phyloP scores from a whole-genome alignment of 2,797 vertebrate genomes.

The Erethizon dorsatum region DNA sequence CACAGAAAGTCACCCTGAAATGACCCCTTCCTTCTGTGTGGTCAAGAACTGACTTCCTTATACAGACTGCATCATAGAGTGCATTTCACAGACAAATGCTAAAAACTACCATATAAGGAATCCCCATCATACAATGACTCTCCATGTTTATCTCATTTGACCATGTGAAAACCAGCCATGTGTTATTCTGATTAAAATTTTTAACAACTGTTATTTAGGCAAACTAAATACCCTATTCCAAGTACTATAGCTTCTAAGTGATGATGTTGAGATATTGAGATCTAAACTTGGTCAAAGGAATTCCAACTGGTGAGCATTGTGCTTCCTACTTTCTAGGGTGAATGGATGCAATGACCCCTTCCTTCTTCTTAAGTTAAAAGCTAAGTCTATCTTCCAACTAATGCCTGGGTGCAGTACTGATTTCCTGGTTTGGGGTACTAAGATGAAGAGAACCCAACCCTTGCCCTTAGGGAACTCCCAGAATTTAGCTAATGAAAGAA shows the following conservation, averaged over 20 bases:
- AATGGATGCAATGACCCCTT: neutral
- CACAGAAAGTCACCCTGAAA: neutral
- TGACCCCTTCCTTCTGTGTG: neutral
- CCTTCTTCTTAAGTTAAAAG: neutral
- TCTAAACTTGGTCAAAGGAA: neutral
- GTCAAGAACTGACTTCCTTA: neutral
- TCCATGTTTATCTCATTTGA: neutral
- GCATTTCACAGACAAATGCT: neutral
- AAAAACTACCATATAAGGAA: neutral
- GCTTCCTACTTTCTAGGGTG: neutral
- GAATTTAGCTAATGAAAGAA: slow-evolving; percentile 41
- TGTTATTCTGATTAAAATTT: neutral
- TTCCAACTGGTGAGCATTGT: neutral
- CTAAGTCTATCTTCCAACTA: neutral
- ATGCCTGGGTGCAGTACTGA: neutral
- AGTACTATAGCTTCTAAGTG: neutral
- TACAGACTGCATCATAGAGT: neutral
- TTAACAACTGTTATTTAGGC: neutral
- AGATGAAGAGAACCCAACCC: neutral
- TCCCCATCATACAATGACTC: neutral
- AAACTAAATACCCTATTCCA: neutral
- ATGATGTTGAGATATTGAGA: neutral
- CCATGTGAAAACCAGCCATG: neutral
- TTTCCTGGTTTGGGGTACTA: neutral
- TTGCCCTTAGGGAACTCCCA: slow-evolving; percentile 44